Evolutionary conservation across 2,113 vertebrate genomes (phyloP).

Genomic region (Calyptomena viridis): DNA sequence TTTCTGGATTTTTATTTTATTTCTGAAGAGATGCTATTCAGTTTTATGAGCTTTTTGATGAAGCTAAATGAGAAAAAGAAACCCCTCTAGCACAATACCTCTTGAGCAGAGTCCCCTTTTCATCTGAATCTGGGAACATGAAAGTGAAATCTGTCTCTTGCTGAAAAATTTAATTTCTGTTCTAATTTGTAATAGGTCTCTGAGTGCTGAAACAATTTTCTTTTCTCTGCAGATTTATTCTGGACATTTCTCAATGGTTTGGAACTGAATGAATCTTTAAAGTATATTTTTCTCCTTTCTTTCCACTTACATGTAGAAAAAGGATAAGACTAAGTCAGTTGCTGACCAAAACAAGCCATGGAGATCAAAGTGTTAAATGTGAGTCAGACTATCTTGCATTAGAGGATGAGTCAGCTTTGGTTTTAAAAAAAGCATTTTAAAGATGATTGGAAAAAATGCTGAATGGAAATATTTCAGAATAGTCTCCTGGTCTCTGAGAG

Average conservation of each 20-base stretch:
- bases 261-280: not conserved
- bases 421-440: conserved; percentile 26
- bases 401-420: conserved; percentile 69
- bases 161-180: conserved; percentile 40
- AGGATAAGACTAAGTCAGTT: not conserved
- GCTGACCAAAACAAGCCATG: not conserved
- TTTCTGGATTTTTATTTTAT: not conserved
- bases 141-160: conserved; percentile 30
- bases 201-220: not conserved
- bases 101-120: not conserved
- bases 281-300: not conserved
- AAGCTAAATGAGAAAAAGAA: conserved; percentile 35
- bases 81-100: not conserved
- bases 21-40: not conserved
- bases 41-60: conserved; percentile 8
- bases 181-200: conserved; percentile 17
- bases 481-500: not conserved
- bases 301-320: not conserved
- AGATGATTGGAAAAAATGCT: conserved; percentile 67
- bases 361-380: conserved; percentile 58
- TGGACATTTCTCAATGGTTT: not conserved
- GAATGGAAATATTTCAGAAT: conserved; percentile 69
- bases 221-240: conserved; percentile 13
- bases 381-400: conserved; percentile 68
- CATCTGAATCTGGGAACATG: not conserved